Base-by-base conservation (phyloP, 2,113 vertebrate genomes). In the Gallinago jamesoni region DNA sequence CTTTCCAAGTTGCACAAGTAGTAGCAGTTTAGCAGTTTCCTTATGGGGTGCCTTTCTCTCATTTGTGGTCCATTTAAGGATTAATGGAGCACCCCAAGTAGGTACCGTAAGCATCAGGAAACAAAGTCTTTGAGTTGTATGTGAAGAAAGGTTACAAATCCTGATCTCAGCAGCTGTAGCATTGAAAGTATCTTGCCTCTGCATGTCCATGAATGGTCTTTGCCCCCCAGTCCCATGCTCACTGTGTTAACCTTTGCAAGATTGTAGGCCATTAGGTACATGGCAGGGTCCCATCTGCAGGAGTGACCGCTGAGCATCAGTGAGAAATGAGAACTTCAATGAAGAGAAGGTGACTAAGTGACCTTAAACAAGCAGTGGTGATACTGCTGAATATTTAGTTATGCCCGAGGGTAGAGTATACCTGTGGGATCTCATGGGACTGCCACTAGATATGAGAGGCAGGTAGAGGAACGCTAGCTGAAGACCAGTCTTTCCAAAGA, bases 151-250 rank as follows among this genome's bases (percentile, higher is more conserved):
- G 31, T 55, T 82, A 39, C 19, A 45, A 69, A 67, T 56, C 41
- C 45, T 4, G 5, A 1, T 62, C 67, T 7, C 81, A 63, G 73
- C 35, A 48, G 59, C 37, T 69, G 4, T 12, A 48, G 25, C 9
- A 30, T 1, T 59, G 68, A 28, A 66, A 85, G 43, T 17, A 11
- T 45, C 52, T 88, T 86, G 50, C 21, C 37, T 77, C 78, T 55
- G 66, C 17, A 14, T 15, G 25, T 28, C 27, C 7, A 7, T 43
- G 24, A 23, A 7, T 3, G 17, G 66, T 33, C 56, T 64, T n/a
- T 62, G 24, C 23, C 15, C 24, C n/a, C 7, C 9, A 18, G 6
- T 6, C 35, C 9, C 10, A 4, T 10, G 2, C 5, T 7, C 33
- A 30, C 21, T 75, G n/a, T 0, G 4, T 27, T 41, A 30, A 67